A percentile compares a stretch with the other conserved stretches of the same genome.
These are phyloP conservation scores for Ectemnius lituratus DNA, from an alignment of 2,888 invertebrate species.

Conservation along the genomic window DNA sequence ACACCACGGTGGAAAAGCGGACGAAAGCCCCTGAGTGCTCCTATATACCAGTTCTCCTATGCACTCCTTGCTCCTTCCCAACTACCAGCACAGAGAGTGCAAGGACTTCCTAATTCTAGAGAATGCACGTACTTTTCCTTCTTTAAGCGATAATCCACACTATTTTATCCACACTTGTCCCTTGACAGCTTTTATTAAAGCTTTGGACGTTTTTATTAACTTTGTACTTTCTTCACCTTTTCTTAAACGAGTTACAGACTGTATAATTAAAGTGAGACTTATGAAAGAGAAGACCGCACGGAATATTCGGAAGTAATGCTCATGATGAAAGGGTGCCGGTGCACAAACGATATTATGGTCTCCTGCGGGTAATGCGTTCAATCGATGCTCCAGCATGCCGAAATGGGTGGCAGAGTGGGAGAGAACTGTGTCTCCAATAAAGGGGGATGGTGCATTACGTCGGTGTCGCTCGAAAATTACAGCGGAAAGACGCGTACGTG, in stretches of 20 bases:
- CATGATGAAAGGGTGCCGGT: not conserved
- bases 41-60: not conserved
- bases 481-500: slow-evolving; percentile 32
- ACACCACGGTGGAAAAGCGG: slow-evolving; percentile 44
- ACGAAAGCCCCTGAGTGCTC: slow-evolving; percentile 41
- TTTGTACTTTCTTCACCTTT: too few relatives aligned
- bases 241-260: too few relatives aligned
- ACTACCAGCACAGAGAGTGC: slow-evolving; percentile 17
- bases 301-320: too few relatives aligned
- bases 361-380: not conserved
- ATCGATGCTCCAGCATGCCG: slow-evolving; percentile 2
- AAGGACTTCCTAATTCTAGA: slow-evolving; percentile 50
- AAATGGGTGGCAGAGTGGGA: too few relatives aligned
- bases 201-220: too few relatives aligned
- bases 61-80: too few relatives aligned
- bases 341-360: not conserved
- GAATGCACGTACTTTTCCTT: slow-evolving; percentile 43
- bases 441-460: not conserved
- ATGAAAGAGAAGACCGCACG: too few relatives aligned
- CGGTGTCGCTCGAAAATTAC: slow-evolving; percentile 35
- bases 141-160: slow-evolving; percentile 45
- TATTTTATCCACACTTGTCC: slow-evolving; percentile 19
- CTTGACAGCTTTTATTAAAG: too few relatives aligned
- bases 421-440: not conserved
- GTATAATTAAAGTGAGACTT: too few relatives aligned